These are phyloP conservation scores for Calonectris borealis DNA, from an alignment of 2,113 vertebrate species.

Conservation along the genomic window DNA sequence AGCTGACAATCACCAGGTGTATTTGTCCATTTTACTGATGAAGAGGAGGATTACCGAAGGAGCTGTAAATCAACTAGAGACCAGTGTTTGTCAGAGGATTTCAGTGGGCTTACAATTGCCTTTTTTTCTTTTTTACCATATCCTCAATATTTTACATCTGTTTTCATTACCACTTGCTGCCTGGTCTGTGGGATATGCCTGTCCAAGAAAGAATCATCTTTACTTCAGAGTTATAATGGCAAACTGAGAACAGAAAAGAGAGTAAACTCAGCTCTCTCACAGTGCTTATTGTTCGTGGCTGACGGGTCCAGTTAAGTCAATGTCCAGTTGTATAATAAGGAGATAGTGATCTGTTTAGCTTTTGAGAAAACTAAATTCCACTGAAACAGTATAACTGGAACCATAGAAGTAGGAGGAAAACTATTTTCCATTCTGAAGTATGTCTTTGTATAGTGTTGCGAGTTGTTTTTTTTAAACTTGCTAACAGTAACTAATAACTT, in stretches of 20 bases:
- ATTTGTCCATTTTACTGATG: conserved; percentile 42
- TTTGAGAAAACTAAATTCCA: conserved; percentile 42
- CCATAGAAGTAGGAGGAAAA: conserved; percentile 33
- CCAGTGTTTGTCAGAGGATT: neutral
- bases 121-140: neutral
- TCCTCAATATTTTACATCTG: neutral
- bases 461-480: conserved; percentile 18
- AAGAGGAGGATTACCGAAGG: conserved; percentile 26
- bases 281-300: neutral
- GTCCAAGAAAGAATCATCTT: neutral
- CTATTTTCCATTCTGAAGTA: conserved; percentile 46
- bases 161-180: neutral
- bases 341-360: conserved; percentile 40
- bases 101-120: neutral
- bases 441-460: neutral
- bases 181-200: neutral
- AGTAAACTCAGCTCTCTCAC: neutral
- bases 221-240: neutral
- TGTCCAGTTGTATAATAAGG: neutral
- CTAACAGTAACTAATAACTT: conserved; percentile 52
- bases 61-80: neutral
- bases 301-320: neutral
- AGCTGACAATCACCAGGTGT: conserved; percentile 49
- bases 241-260: neutral
- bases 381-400: conserved; percentile 3